These are phyloP conservation scores for Perodicticus potto DNA, from an alignment of 2,797 vertebrate species.

Conservation along the genomic window DNA sequence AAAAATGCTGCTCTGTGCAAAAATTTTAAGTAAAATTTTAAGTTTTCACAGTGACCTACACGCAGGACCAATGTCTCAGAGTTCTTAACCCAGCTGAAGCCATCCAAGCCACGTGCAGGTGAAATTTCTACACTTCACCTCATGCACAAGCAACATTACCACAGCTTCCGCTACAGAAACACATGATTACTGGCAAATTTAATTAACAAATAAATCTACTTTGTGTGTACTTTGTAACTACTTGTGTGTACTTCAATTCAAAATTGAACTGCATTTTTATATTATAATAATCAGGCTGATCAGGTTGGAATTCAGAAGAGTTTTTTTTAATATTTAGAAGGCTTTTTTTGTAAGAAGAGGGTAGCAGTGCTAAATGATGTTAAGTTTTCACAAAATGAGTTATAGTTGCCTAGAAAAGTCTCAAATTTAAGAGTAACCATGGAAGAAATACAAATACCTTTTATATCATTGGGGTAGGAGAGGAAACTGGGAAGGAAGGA, in stretches of 20 bases:
- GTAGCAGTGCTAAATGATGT: not conserved
- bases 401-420: not conserved
- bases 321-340: not conserved
- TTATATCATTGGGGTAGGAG: not conserved
- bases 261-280: not conserved
- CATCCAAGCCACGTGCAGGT: not conserved
- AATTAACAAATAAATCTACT: not conserved
- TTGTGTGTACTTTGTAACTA: not conserved
- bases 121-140: not conserved
- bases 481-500: not conserved
- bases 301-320: not conserved
- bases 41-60: too few relatives aligned
- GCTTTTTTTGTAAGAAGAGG: not conserved
- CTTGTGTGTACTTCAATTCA: not conserved
- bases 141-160: not conserved
- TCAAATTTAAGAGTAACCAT: not conserved
- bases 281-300: not conserved
- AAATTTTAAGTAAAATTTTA: not conserved
- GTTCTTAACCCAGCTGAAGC: not conserved
- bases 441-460: not conserved
- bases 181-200: conserved; percentile 78
- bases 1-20: not conserved
- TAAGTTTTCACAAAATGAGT: not conserved
- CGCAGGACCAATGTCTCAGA: not conserved
- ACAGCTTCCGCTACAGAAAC: not conserved